Evolutionary conservation across 2,113 vertebrate species (phyloP).

Genomic region (Arvicanthis niloticus): DNA sequence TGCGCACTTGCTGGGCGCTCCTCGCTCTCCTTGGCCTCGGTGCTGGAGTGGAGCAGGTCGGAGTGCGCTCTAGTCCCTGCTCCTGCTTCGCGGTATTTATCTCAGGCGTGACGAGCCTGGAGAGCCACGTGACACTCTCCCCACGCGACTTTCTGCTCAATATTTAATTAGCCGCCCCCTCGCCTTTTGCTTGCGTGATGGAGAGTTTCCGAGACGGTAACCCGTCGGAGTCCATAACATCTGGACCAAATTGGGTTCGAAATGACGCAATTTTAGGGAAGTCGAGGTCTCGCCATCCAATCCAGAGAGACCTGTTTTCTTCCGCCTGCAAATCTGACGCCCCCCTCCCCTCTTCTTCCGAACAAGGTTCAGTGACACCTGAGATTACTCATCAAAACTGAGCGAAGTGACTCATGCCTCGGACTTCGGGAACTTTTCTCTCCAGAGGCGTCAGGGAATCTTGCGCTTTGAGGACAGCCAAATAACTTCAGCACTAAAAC

Average conservation of each 20-base stretch:
- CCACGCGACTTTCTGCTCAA: conserved; percentile 80
- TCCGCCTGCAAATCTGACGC: conserved; percentile 48
- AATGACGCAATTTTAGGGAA: conserved; percentile 77
- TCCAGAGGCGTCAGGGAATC: conserved; percentile 30
- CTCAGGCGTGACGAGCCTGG: neutral
- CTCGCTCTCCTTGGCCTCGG: neutral
- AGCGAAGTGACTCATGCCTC: conserved; percentile 76
- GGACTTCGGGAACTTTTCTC: conserved; percentile 68
- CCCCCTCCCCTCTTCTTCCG: conserved; percentile 65
- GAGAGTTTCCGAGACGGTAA: conserved; percentile 76
- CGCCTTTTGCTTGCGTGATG: conserved; percentile 63
- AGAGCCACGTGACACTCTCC: conserved; percentile 80
- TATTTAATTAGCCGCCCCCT: conserved; percentile 81
- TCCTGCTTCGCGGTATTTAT: conserved; percentile 73
- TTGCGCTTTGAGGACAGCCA: conserved; percentile 7
- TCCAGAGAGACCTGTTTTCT: conserved; percentile 30
- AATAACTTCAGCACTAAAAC: neutral
- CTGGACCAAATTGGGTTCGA: conserved; percentile 62
- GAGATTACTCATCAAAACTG: conserved; percentile 78
- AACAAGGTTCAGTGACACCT: conserved; percentile 57
- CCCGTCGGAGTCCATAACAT: conserved; percentile 70
- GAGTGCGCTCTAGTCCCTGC: conserved; percentile 19
- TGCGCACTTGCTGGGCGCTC: conserved; percentile 71
- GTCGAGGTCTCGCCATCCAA: conserved; percentile 55
- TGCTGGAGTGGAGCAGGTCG: neutral